phyloP scores from a whole-genome alignment of 2,888 invertebrate genomes.

The Lasioglossum leucozonium region DNA sequence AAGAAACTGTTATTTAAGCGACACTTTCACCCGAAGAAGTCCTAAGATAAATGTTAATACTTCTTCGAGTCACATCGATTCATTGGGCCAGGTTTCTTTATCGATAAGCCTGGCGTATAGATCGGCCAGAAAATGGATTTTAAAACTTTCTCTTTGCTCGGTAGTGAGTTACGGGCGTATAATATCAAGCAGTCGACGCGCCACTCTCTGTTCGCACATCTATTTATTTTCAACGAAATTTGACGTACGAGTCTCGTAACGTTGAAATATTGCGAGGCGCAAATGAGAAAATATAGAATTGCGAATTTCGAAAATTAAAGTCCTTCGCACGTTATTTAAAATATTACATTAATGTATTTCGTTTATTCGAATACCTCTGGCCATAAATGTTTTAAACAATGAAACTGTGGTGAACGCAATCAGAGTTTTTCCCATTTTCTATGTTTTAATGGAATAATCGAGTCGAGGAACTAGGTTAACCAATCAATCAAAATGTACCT shows the following conservation, averaged over 20 bases:
- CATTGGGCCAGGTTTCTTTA: background rate
- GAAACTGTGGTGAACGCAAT: background rate
- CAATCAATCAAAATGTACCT: conserved; percentile 4
- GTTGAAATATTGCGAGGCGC: background rate
- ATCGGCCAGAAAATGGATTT: background rate
- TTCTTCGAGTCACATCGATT: background rate
- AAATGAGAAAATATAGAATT: background rate
- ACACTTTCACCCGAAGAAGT: conserved; percentile 10
- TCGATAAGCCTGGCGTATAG: conserved; percentile 1
- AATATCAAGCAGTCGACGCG: background rate
- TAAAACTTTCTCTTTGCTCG: conserved; percentile 16
- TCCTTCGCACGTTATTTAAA: background rate
- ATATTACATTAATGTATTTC: background rate
- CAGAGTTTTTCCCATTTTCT: background rate
- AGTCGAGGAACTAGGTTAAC: background rate
- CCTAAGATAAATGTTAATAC: background rate
- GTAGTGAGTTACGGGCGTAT: background rate
- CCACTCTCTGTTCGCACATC: background rate
- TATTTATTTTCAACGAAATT: background rate
- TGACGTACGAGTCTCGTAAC: background rate
- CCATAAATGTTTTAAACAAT: background rate
- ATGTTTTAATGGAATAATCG: background rate
- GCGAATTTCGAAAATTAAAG: background rate
- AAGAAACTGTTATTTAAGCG: background rate
- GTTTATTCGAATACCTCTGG: background rate